Base-by-base conservation (phyloP, 2,888 invertebrate genomes). In the Phrixothrix hirtus region DNA sequence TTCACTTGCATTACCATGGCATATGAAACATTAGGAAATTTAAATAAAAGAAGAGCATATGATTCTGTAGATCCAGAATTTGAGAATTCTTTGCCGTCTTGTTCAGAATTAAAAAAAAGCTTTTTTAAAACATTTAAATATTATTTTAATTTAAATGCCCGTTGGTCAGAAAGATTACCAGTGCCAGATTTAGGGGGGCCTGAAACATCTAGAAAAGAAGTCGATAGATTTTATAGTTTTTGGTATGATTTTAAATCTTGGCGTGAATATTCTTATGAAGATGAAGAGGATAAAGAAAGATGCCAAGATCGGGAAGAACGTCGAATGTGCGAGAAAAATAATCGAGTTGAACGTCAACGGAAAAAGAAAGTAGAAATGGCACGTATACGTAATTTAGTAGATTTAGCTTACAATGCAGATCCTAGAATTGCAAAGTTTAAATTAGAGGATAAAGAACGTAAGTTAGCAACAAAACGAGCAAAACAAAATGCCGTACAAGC, bases 191-290 rank as follows among this genome's bases (percentile, higher is more conserved):
- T 99, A 36, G 83, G 88, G 9, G 84, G 86, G 69, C 82, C 84
- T n/a, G 80, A 88, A 50, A 86, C 91, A 43, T 78, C 86, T 1
- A 81, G 94, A 43, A 88, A 88, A 59, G 86, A 90, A 67, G 97
- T 99, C 0, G 95, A 98, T 70, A 78, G 81, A 35, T 99, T 99
- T 77, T 99, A 99, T 74, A 87, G 89, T 10, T 99, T 97, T 75
- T 99, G 99, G 99, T 97, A 92, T 75, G 89, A 94, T 67, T 99
- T 98, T 77, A 95, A 96, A 62, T 97, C 98, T 0, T 99, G 99
- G 99, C 83, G 99, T 56, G 99, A 99, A 74, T 99, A 91, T 77
- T 98, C 98, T 1, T 99, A 99, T 74, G 79, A 96, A 62, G 99
- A 99, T 73, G 97, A 98, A 77, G 98, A 99, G 73, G 98, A 98